Percentiles rank a stretch among this genome's conserved stretches.
These are phyloP conservation scores for Dendrolimus houi DNA, from an alignment of 2,888 invertebrate species.

Conservation along the genomic window DNA sequence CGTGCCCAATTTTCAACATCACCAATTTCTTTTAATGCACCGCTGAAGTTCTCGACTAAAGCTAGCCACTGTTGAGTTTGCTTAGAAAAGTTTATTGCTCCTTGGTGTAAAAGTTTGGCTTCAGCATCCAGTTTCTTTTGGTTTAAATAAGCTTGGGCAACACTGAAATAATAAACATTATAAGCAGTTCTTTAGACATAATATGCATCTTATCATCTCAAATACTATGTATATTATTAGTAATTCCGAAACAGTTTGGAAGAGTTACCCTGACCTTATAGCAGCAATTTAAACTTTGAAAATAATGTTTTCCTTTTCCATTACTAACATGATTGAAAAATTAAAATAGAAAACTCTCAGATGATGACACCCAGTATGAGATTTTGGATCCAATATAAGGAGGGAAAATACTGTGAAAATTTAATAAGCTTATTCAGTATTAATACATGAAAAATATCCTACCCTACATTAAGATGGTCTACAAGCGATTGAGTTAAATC, in stretches of 20 bases:
- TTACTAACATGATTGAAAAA: no score
- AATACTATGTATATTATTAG: no score
- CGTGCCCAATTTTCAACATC: conserved; percentile 99
- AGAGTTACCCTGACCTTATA: no score
- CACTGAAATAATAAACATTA: conserved; percentile 73
- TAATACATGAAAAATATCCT: conserved; percentile 23
- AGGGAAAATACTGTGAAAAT: no score
- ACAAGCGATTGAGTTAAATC: conserved; percentile 95
- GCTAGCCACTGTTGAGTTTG: conserved; percentile 98
- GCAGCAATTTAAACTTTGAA: no score
- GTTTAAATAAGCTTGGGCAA: conserved; percentile 98
- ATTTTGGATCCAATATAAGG: no score
- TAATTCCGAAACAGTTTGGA: no score
- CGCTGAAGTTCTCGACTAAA: conserved; percentile 90
- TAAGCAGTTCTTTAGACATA: no score
- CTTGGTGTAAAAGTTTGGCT: conserved; percentile 95
- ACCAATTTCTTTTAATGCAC: conserved; percentile 95
- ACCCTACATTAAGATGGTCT: conserved; percentile 99
- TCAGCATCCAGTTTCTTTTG: conserved; percentile 98
- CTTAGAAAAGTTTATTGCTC: conserved; percentile 95
- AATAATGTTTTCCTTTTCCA: no score
- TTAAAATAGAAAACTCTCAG: no score
- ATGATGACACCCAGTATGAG: no score
- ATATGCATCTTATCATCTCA: no score
- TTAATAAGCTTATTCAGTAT: not conserved